phyloP scores from a whole-genome alignment of 2,113 vertebrate genomes.

The Vombatus ursinus region DNA sequence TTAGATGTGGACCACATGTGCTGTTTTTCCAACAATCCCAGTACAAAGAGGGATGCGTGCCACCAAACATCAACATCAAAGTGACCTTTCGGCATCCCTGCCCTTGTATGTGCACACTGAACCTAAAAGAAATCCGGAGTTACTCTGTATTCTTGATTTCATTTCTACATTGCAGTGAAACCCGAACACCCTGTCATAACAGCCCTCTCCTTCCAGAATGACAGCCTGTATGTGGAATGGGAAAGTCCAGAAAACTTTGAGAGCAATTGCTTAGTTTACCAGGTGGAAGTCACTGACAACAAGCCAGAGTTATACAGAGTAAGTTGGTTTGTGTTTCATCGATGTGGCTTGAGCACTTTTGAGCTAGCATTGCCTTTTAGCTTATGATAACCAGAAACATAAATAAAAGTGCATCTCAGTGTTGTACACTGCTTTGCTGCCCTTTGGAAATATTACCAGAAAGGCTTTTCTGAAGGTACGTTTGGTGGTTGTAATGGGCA shows the following conservation, averaged over 20 bases:
- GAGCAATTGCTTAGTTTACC: slow-evolving; percentile 65
- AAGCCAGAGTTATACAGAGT: neutral
- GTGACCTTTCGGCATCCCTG: slow-evolving; percentile 39
- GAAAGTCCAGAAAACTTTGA: slow-evolving; percentile 68
- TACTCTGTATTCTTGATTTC: slow-evolving; percentile 41
- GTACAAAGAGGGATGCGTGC: neutral
- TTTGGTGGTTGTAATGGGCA: neutral
- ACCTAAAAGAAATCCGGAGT: slow-evolving; percentile 25
- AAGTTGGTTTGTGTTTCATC: slow-evolving; percentile 48
- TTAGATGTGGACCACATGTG: neutral
- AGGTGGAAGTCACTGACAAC: slow-evolving; percentile 74
- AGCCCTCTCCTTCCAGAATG: slow-evolving; percentile 60
- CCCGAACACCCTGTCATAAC: slow-evolving; percentile 73
- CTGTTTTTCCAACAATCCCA: slow-evolving; percentile 13
- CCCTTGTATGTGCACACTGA: neutral
- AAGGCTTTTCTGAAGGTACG: neutral
- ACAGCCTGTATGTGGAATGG: slow-evolving; percentile 65
- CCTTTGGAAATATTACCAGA: neutral
- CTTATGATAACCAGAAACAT: slow-evolving; percentile 14
- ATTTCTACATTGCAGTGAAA: slow-evolving; percentile 73
- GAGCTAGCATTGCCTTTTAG: slow-evolving; percentile 37
- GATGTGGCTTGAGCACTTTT: slow-evolving; percentile 40
- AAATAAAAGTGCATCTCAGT: neutral
- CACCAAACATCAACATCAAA: neutral
- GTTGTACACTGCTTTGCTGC: neutral